A percentile compares a stretch with the other conserved stretches of the same genome.
phyloP scores from a whole-genome alignment of 2,888 invertebrate species.

The Eristalis intricaria region DNA sequence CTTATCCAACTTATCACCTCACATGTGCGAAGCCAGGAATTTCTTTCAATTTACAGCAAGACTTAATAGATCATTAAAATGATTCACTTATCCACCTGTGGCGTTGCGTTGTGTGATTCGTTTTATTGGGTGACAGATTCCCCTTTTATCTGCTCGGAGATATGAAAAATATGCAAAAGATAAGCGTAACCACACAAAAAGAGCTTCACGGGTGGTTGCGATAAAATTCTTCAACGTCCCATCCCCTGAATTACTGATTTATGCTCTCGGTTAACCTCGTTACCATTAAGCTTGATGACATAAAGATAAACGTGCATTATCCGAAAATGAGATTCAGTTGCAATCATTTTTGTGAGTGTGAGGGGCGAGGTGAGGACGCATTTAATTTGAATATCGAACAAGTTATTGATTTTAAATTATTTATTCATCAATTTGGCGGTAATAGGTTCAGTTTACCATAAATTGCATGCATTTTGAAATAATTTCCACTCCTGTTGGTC shows the following conservation, averaged over 20 bases:
- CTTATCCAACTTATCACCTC: not conserved
- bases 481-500: no score
- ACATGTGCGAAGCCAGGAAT: not conserved
- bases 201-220: not conserved
- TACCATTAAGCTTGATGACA: not conserved
- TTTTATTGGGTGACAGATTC: slow-evolving; percentile 14
- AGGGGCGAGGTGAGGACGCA: no score
- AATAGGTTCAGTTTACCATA: no score
- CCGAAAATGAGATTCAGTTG: not conserved
- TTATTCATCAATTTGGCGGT: no score
- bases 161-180: slow-evolving; percentile 24
- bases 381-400: no score
- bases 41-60: not conserved
- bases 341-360: no score
- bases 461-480: no score
- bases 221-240: not conserved
- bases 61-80: not conserved
- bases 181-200: slow-evolving; percentile 16
- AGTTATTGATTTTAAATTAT: no score
- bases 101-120: slow-evolving; percentile 2
- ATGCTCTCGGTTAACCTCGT: not conserved
- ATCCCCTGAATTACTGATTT: not conserved
- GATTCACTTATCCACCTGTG: not conserved
- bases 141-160: slow-evolving; percentile 11
- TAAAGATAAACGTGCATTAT: not conserved